phyloP scores from a whole-genome alignment of 2,797 vertebrate genomes.

The Tenualosa ilisha region DNA sequence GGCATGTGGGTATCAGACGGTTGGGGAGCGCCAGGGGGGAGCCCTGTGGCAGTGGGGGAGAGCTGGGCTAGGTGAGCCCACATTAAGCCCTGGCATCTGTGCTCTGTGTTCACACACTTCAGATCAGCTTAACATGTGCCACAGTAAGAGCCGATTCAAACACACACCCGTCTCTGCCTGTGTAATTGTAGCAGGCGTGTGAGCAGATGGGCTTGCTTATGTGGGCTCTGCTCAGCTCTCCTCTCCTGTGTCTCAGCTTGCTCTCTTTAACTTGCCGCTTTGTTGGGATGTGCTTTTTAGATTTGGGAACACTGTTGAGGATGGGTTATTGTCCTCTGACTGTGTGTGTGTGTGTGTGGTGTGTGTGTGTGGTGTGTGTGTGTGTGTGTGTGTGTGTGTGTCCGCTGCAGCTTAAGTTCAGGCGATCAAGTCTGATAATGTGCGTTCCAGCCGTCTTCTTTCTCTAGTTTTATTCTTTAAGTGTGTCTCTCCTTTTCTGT shows the following conservation, averaged over 20 bases:
- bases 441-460: not conserved
- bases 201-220: not conserved
- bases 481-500: not conserved
- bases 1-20: not conserved
- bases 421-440: not conserved
- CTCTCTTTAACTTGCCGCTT: not conserved
- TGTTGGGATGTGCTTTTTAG: not conserved
- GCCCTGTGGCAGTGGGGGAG: not conserved
- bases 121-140: not conserved
- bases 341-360: not conserved
- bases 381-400: not conserved
- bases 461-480: constrained; percentile 4
- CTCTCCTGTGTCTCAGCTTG: not conserved
- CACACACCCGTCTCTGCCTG: not conserved
- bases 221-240: not conserved
- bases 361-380: not conserved
- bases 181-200: not conserved
- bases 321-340: not conserved
- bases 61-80: not conserved
- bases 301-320: not conserved
- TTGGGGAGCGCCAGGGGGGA: no score
- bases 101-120: not conserved
- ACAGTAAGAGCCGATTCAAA: not conserved
- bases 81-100: constrained; percentile 12
- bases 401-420: not conserved